Base-by-base conservation (phyloP, 2,888 invertebrate genomes). In the Liposcelis brunnea region DNA sequence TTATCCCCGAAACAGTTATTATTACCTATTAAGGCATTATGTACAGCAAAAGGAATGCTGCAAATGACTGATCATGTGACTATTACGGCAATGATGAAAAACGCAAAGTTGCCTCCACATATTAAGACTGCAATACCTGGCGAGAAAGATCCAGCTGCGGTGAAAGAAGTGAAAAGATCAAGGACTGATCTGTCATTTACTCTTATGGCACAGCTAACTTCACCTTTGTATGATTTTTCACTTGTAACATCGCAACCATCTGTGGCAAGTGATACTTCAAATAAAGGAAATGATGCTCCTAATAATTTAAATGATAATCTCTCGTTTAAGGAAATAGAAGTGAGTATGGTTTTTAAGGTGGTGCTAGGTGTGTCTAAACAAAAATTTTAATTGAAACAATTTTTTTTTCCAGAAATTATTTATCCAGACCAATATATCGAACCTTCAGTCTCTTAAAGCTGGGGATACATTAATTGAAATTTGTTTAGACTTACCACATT, bases 381-480 rank as follows among this genome's bases (percentile, higher is more conserved):
- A 32, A 32, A 10, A 42, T 42, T 10, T 21, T 21, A 19, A 3
- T 31, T 48, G 10, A 8, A 40, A 26, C 45, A n/a, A n/a, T 48
- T 51, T 48, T 48, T 46, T 37, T 53, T 63, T 64, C 33, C 60
- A 86, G 85, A 77, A 78, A 59, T 72, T 84, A 62, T 77, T 91
- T 56, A 68, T 80, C 47, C 72, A 77, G 48, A 80, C 81, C 44
- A 90, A 90, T 59, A 71, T 80, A 2, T 75, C 78, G 31, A 75
- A 75, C 53, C 69, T 94, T 45, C 82, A 86, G 66, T 75, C 79
- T 52, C 68, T 89, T 49, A 75, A 84, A 53, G 91, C 86, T 1
- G 86, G 86, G 21, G 77, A 84, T 54, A 76, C 78, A 10, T 65
- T 93, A 46, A 68, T 90, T 34, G 80, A 85, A 55, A 77, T 89